Base-by-base conservation (phyloP, 2,888 invertebrate species). In the Drosophila rubida region DNA sequence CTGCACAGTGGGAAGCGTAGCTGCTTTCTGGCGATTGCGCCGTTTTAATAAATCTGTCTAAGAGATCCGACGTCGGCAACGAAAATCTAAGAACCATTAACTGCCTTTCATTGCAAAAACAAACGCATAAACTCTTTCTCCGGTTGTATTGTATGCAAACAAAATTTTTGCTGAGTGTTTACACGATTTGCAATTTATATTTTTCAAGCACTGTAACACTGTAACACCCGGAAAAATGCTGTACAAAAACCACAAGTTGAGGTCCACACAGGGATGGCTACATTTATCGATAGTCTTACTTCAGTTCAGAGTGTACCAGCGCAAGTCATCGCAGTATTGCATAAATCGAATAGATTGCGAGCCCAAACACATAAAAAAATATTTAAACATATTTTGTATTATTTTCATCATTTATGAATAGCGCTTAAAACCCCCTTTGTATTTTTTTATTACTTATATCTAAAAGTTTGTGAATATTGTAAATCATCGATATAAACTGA, bases 171-270 rank as follows among this genome's bases (percentile, higher is more conserved):
- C 37, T 19, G 58, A 61, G 67, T 72, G 62, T 72, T 64, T 71
- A 69, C 77, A 79, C 69, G 69, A 79, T 66, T 51, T 72, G 72
- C 63, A 77, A 71, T 64, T 79, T 73, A 69, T 78, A 71, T 71
- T 75, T 85, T 81, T 61, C 66, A 75, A 72, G 85, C 82, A 85
- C 82, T 85, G 82, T 82, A 75, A 81, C 75, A 74, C 69, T 83
- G 81, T 79, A 79, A 83, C 70, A 81, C 67, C 76, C 80, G 72
- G 77, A 80, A 83, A 85, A 85, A 87, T 87, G 87, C 87, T 87
- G 84, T 75, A 75, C 74, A 49, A 63, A 70, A 70, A 75, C 74
- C 75, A 75, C 74, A 75, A 75, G 74, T 75, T 75, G 70, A 65
- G 66, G 74, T 75, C 75, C 70, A 75, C 62, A 70, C 65, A 74